phyloP scores from a whole-genome alignment of 2,888 invertebrate genomes.

The Laothoe populi region DNA sequence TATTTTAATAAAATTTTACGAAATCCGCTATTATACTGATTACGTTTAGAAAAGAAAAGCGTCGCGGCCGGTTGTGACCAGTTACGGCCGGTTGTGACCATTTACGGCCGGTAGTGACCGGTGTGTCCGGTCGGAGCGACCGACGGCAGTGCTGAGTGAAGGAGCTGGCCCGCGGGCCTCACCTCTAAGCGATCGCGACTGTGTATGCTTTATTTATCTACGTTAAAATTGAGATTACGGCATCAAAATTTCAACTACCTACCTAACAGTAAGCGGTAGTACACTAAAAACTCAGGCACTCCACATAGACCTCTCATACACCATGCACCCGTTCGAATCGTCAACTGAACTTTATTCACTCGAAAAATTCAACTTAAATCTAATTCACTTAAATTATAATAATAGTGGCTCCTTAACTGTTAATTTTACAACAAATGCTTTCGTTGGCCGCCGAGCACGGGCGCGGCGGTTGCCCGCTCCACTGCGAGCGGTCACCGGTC shows the following conservation, averaged over 20 bases:
- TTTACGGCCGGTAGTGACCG: neutral
- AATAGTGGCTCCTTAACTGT: conserved; percentile 83
- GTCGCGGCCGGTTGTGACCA: conserved; percentile 50
- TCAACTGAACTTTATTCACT: conserved; percentile 81
- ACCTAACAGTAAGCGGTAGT: conserved; percentile 85
- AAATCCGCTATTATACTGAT: conserved; percentile 81
- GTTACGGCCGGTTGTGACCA: neutral
- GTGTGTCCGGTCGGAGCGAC: conserved; percentile 39
- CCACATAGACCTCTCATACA: conserved; percentile 81
- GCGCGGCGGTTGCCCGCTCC: conserved; percentile 56
- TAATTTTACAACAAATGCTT: conserved; percentile 83
- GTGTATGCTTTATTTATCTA: conserved; percentile 78
- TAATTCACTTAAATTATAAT: conserved; percentile 82
- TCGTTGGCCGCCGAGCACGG: conserved; percentile 79
- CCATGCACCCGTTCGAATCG: conserved; percentile 80
- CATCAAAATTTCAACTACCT: conserved; percentile 84
- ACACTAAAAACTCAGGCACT: conserved; percentile 82
- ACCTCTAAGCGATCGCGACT: conserved; percentile 70
- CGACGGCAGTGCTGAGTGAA: conserved; percentile 53
- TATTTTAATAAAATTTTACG: conserved; percentile 82
- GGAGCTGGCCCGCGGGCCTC: conserved; percentile 43
- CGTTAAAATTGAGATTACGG: conserved; percentile 81
- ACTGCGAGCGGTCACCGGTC: neutral
- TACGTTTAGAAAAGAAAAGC: conserved; percentile 79
- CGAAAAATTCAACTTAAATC: conserved; percentile 83